These are phyloP conservation scores for Aurelia coerulea DNA, from an alignment of 30 jellyfish, hydroid and myxozoan species.

Conservation along the genomic window DNA sequence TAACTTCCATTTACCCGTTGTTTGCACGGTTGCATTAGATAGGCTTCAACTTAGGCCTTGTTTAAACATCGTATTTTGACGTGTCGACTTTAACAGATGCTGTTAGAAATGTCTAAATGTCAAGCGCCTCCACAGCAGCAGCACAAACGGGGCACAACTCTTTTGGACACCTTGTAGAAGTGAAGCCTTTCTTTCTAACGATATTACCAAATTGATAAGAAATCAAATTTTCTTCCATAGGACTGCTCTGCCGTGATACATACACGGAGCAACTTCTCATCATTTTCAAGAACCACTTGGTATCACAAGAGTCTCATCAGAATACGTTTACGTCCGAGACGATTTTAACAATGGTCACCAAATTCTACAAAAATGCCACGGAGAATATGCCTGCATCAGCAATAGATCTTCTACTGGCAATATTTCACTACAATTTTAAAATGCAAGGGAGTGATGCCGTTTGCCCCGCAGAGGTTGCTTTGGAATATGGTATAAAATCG, in stretches of 20 bases:
- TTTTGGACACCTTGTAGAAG: no score
- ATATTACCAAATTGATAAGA: no score
- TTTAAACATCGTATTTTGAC: no score
- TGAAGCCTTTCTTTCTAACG: no score
- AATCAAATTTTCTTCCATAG: background rate
- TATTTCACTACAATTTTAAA: constrained; percentile 23
- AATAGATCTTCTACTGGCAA: constrained; percentile 35
- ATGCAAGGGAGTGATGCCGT: constrained; percentile 4
- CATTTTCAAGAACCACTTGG: constrained; percentile 16
- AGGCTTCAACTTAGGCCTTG: no score
- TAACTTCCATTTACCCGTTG: no score
- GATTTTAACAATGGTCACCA: background rate
- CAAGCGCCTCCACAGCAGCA: no score
- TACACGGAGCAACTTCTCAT: background rate
- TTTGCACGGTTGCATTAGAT: no score
- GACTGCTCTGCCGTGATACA: background rate
- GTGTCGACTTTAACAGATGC: no score
- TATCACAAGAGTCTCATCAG: background rate
- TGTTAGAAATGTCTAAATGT: no score
- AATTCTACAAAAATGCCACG: constrained; percentile 3
- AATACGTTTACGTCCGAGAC: background rate
- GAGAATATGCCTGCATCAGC: constrained; percentile 7
- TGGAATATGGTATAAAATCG: constrained; percentile 11
- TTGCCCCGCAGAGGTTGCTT: background rate
- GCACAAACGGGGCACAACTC: no score